Conservation (phyloP, 2,888 invertebrate species). For the Drosophila lacicola region DNA sequence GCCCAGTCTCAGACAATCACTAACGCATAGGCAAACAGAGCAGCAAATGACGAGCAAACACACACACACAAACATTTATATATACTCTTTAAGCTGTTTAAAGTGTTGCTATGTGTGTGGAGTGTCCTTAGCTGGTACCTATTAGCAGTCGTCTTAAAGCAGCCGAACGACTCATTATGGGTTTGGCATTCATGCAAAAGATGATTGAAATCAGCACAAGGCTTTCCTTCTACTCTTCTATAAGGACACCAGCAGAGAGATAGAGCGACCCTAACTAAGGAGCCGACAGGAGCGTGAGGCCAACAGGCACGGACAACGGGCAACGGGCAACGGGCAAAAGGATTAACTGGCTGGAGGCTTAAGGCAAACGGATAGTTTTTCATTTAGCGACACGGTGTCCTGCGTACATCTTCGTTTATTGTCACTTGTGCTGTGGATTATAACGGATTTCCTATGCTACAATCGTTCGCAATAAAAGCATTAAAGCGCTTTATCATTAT, state of each 20-base stretch:
- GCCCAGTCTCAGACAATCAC: conserved; percentile 30
- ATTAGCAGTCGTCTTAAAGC: conserved; percentile 41
- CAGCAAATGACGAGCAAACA: conserved; percentile 30
- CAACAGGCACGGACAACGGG: conserved; percentile 41
- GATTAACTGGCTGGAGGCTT: conserved; percentile 44
- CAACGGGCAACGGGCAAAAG: conserved; percentile 16
- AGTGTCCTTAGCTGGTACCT: conserved; percentile 21
- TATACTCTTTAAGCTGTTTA: conserved; percentile 65
- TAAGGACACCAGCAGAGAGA: conserved; percentile 4
- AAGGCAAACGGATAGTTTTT: conserved; percentile 68
- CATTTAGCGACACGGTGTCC: conserved; percentile 46
- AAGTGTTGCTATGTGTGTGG: conserved; percentile 32
- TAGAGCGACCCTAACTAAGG: conserved; percentile 9
- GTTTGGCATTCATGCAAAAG: conserved; percentile 50
- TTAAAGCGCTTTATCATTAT: conserved; percentile 82
- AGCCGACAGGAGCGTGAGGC: conserved; percentile 29
- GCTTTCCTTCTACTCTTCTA: conserved; percentile 25
- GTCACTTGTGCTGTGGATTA: conserved; percentile 80
- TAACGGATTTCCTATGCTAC: conserved; percentile 75
- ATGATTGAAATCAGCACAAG: conserved; percentile 53
- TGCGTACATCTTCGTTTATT: conserved; percentile 71
- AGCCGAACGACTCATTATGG: conserved; percentile 51
- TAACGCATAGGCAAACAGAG: conserved; percentile 36
- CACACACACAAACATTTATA: conserved; percentile 12
- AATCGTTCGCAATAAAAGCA: conserved; percentile 81